Conservation (phyloP, 2,888 invertebrate species). For the Ectemnius cavifrons region DNA sequence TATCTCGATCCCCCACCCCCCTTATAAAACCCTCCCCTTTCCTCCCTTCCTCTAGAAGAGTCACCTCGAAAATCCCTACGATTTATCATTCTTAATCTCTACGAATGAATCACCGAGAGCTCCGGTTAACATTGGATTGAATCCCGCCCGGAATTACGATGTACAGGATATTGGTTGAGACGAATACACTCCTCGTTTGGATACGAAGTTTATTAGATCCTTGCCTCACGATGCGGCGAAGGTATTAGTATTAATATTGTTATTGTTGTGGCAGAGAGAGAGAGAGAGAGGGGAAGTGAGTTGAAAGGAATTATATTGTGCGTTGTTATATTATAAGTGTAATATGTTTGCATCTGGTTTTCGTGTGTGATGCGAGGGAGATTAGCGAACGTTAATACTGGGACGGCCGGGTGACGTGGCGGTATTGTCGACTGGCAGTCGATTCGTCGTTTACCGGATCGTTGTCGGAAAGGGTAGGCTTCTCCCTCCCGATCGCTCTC, state of each 20-base stretch:
- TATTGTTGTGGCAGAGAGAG: neutral
- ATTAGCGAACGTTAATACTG: conserved; percentile 37
- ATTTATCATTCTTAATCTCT: conserved; percentile 48
- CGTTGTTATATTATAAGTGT: neutral
- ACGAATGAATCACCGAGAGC: conserved; percentile 14
- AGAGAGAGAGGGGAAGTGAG: neutral
- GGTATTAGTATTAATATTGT: no score
- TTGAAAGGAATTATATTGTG: neutral
- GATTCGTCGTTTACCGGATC: conserved; percentile 51
- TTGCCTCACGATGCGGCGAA: no score
- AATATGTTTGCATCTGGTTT: neutral
- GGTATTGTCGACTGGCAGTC: conserved; percentile 43
- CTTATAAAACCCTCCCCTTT: neutral
- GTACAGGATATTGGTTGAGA: neutral
- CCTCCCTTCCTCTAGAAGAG: neutral
- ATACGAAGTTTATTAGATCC: no score
- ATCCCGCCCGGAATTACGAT: no score
- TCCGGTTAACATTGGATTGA: no score
- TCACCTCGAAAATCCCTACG: conserved; percentile 3
- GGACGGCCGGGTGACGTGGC: conserved; percentile 19
- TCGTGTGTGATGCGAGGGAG: conserved; percentile 17
- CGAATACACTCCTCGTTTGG: neutral
- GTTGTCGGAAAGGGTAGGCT: conserved; percentile 45
- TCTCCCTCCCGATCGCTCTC: conserved; percentile 8
- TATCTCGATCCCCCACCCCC: neutral